A percentile compares a stretch with the other conserved stretches of the same genome.
These are phyloP conservation scores for Cyprinodon brontotheroides DNA, from an alignment of 2,113 vertebrate species.

Conservation along the genomic window DNA sequence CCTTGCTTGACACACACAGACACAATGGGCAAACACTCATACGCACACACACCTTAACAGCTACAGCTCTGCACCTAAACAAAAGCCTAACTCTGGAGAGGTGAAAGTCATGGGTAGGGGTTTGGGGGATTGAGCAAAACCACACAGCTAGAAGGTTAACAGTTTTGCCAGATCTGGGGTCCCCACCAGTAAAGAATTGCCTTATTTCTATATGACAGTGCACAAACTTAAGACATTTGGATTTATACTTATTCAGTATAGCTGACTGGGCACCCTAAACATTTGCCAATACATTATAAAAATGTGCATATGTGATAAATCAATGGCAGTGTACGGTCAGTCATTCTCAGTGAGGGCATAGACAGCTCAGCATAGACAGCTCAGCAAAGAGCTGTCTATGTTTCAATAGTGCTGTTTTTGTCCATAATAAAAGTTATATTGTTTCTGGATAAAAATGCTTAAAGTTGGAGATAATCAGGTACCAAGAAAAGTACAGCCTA, in stretches of 20 bases:
- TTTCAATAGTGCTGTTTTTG: not conserved
- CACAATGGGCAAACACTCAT: not conserved
- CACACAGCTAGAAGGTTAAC: slow-evolving; percentile 67
- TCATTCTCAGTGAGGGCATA: slow-evolving; percentile 11
- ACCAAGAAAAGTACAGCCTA: not conserved
- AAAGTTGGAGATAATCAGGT: not conserved
- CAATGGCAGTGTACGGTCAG: slow-evolving; percentile 32
- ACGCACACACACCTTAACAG: slow-evolving; percentile 25
- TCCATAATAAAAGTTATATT: not conserved
- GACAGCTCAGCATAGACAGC: too few relatives aligned
- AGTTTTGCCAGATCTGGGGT: slow-evolving; percentile 69
- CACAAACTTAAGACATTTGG: slow-evolving; percentile 68
- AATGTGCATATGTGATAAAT: slow-evolving; percentile 52
- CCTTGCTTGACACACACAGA: slow-evolving; percentile 56
- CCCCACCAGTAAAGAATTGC: slow-evolving; percentile 58
- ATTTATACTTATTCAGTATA: slow-evolving; percentile 72
- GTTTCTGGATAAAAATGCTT: not conserved
- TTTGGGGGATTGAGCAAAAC: slow-evolving; percentile 40
- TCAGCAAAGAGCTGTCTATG: slow-evolving; percentile 2
- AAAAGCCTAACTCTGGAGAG: slow-evolving; percentile 54
- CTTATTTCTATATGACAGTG: slow-evolving; percentile 73
- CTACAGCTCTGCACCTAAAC: slow-evolving; percentile 52
- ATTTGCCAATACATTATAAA: slow-evolving; percentile 41
- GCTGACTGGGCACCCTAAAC: slow-evolving; percentile 59
- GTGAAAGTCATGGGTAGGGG: slow-evolving; percentile 43